These are phyloP conservation scores for Acanthurus tractus DNA, from an alignment of 2,797 vertebrate species.

Conservation along the genomic window DNA sequence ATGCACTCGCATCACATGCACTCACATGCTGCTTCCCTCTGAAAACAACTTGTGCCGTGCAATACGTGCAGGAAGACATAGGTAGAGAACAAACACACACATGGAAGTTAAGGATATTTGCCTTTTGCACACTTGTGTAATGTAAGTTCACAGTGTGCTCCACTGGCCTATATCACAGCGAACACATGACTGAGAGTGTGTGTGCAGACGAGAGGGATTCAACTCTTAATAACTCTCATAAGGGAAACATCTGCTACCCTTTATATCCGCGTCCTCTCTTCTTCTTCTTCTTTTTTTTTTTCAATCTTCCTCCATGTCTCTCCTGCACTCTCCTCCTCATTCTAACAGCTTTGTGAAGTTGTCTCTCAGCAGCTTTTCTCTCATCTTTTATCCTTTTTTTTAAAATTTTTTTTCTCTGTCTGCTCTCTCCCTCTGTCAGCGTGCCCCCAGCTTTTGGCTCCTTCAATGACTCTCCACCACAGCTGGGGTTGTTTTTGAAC, in stretches of 20 bases:
- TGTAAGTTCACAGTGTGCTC: conserved; percentile 10
- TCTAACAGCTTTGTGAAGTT: conserved; percentile 38
- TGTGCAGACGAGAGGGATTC: conserved; percentile 34
- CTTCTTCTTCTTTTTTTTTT: conserved; percentile 32
- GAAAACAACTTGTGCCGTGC: conserved; percentile 10
- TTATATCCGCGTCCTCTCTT: conserved; percentile 31
- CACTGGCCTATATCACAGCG: conserved; percentile 38
- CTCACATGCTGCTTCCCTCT: conserved; percentile 16
- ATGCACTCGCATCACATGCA: conserved; percentile 2
- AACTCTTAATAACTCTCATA: conserved; percentile 54
- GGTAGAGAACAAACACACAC: background rate
- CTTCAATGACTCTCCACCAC: conserved; percentile 45
- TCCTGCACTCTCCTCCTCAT: conserved; percentile 8
- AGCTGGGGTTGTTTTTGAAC: conserved; percentile 63
- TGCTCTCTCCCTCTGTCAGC: conserved; percentile 19
- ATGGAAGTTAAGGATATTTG: background rate
- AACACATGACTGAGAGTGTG: conserved; percentile 27
- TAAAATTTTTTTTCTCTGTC: background rate
- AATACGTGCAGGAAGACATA: background rate
- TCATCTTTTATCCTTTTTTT: conserved; percentile 20
- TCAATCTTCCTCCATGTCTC: conserved; percentile 24
- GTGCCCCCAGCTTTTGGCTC: conserved; percentile 36
- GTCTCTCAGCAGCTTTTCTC: conserved; percentile 23
- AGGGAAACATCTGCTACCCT: conserved; percentile 73
- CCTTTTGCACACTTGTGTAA: background rate